Conservation (phyloP, 2,113 vertebrate genomes). For the Gallinago jamesoni region DNA sequence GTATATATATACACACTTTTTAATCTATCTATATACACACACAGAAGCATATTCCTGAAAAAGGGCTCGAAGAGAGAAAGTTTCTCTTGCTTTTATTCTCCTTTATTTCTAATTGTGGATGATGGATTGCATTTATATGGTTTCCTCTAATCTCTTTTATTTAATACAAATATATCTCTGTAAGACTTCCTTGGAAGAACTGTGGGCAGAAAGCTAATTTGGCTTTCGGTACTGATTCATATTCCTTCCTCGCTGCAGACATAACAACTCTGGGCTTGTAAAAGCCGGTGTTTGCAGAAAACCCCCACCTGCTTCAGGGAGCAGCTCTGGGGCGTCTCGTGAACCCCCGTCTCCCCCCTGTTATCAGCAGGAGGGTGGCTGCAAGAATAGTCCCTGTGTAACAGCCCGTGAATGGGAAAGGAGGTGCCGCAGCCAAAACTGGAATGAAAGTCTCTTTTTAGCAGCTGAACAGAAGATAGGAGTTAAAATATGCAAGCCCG, state of each 20-base stretch:
- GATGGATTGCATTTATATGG: not conserved
- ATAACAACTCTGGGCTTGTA: not conserved
- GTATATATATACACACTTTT: fast-evolving
- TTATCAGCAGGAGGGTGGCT: slow-evolving; percentile 8
- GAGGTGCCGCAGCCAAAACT: slow-evolving; percentile 44
- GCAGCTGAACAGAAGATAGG: slow-evolving; percentile 61
- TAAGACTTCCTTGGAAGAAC: not conserved
- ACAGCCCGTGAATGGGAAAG: slow-evolving; percentile 25
- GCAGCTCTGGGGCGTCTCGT: slow-evolving; percentile 6
- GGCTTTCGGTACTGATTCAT: not conserved
- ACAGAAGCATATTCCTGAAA: not conserved
- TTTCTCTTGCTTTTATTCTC: not conserved
- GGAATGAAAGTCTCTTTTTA: slow-evolving; percentile 72
- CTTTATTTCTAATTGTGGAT: slow-evolving; percentile 7
- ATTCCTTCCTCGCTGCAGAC: not conserved
- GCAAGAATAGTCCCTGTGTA: slow-evolving; percentile 56
- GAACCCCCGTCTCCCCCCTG: not conserved
- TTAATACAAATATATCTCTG: slow-evolving; percentile 31
- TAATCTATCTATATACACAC: not conserved
- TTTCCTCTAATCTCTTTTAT: not conserved
- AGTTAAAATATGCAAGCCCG: slow-evolving; percentile 61
- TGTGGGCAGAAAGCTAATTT: slow-evolving; percentile 51
- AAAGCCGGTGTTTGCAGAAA: not conserved
- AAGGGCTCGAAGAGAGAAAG: not conserved
- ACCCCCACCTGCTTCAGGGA: not conserved